phyloP scores from a whole-genome alignment of 2,113 vertebrate genomes.

The Trochalopteron elliotii region DNA sequence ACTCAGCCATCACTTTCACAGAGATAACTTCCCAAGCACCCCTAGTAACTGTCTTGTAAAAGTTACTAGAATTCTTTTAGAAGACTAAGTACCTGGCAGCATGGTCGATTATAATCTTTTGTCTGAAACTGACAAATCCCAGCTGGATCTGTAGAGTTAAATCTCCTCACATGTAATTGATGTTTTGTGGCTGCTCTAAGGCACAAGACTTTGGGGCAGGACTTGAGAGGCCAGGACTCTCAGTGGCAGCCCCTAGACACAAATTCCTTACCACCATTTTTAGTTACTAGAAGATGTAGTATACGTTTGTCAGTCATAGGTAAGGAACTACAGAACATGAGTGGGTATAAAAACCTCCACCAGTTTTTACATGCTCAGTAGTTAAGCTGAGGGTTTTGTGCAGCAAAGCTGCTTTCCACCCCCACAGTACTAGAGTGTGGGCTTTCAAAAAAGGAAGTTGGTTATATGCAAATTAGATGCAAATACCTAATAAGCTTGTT shows the following conservation, averaged over 20 bases:
- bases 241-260: neutral
- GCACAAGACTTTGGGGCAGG: neutral
- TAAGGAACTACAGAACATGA: neutral
- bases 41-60: neutral
- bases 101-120: neutral
- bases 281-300: neutral
- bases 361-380: neutral
- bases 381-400: neutral
- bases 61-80: neutral
- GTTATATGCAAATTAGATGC: conserved; percentile 43
- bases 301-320: neutral
- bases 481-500: conserved; percentile 50
- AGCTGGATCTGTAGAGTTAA: neutral
- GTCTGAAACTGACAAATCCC: neutral
- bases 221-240: neutral
- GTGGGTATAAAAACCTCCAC: neutral
- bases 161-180: neutral
- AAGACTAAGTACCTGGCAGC: neutral
- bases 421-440: neutral
- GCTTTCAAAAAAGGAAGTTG: conserved; percentile 27
- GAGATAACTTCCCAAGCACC: neutral
- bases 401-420: neutral
- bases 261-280: neutral
- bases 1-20: neutral
- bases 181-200: neutral